Evolutionary conservation across 92 coral and sea anemone genomes (phyloP), one percentile per base, ranked within the genome.

Genomic region (Isaurus tuberculatus): DNA sequence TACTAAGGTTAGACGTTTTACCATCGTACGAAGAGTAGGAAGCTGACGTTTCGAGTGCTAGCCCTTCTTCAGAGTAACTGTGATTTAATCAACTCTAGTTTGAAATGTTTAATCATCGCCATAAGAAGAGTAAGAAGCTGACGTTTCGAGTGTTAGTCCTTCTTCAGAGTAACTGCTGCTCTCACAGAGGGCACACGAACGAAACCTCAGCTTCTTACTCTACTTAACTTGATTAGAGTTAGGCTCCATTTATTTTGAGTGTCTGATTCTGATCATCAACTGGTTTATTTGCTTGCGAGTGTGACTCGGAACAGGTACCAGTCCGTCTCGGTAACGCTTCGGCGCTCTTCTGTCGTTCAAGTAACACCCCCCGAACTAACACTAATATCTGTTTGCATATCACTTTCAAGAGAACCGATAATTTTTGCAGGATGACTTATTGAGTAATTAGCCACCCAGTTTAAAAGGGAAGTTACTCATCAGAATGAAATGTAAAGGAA

Each of bases 291-390:
- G 49, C 58, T 77, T 61, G 32, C 44, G 37, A 44, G 82, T 67
- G 70, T 57, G 55, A 77, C 70, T 34, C 53, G 13, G 27, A 6
- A 34, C 82, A 37, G 82, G 82, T 77, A 77, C 82, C 82, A 20
- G 82, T 11, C 9, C 49, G 1, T 22, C 16, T 20, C 51, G 2
- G 4, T 22, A 57, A 57, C 82, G 82, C 82, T 77, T 36, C 82
- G 32, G n/a, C 70, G 82, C 82, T 57, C 44, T 23, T 37, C 28
- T 2, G 53, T 66, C 30, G 58, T 48, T 23, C 63, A 30, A 65
- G 80, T 74, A 67, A 30, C 49, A 43, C 22, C 32, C 69, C 70
- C 9, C 14, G 15, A 17, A 25, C 11, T 22, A 43, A 57, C 15
- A 30, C 36, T 20, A 77, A 34, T 77, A 34, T 58, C 23, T 58